phyloP scores from a whole-genome alignment of 2,797 vertebrate genomes.

The Erpetoichthys calabaricus region DNA sequence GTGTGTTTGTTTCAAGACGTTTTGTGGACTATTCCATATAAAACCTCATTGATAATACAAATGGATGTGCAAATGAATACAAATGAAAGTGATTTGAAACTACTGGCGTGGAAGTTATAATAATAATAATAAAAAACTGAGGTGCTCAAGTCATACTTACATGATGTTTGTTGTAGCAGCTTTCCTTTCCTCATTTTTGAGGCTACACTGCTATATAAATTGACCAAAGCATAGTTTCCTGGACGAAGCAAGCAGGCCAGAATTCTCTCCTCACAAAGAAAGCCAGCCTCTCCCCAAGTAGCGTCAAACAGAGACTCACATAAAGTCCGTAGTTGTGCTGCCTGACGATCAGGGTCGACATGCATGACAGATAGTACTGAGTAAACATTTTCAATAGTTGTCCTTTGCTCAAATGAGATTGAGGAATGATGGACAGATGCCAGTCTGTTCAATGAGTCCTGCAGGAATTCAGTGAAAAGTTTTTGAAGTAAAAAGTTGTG shows the following conservation, averaged over 20 bases:
- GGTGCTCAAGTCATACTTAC: slow-evolving; percentile 20
- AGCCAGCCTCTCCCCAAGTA: slow-evolving; percentile 39
- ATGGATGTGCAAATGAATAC: no score
- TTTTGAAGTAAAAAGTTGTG: slow-evolving; percentile 42
- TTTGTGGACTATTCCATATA: no score
- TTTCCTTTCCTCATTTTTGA: slow-evolving; percentile 55
- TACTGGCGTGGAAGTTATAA: no score
- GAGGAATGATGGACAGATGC: no score
- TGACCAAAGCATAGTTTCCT: slow-evolving; percentile 40
- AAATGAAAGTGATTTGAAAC: no score
- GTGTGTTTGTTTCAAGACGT: no score
- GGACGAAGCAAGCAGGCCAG: slow-evolving; percentile 67
- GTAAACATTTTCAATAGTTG: slow-evolving; percentile 52
- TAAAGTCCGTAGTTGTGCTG: slow-evolving; percentile 51
- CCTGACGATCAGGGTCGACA: slow-evolving; percentile 35
- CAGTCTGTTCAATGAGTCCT: slow-evolving; percentile 44
- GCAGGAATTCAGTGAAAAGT: slow-evolving; percentile 60
- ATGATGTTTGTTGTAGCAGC: slow-evolving; percentile 35
- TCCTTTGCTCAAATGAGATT: slow-evolving; percentile 20
- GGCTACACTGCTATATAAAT: slow-evolving; percentile 48
- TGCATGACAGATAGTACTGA: slow-evolving; percentile 53
- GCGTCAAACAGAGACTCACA: slow-evolving; percentile 62
- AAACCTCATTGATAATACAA: no score
- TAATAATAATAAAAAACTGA: no score
- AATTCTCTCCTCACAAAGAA: slow-evolving; percentile 63